Conservation (phyloP, 2,113 vertebrate genomes). For the Pteronura brasiliensis region DNA sequence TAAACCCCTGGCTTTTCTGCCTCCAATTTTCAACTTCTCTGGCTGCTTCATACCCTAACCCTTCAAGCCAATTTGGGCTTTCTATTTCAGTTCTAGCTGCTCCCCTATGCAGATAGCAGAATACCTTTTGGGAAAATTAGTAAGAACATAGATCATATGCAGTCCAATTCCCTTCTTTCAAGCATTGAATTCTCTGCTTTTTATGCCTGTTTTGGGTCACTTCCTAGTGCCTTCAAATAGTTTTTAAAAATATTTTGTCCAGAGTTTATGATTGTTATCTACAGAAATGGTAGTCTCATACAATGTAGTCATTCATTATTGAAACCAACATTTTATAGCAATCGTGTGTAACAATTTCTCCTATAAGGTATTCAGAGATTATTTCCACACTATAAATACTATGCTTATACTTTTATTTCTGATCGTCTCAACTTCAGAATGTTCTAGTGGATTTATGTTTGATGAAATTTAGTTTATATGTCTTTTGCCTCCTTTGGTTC, state of each 20-base stretch:
- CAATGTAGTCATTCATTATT: not conserved
- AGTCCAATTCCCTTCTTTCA: not conserved
- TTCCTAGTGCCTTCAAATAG: not conserved
- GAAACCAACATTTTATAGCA: conserved; percentile 14
- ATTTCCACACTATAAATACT: not conserved
- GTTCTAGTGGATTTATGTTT: not conserved
- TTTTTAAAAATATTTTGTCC: not conserved
- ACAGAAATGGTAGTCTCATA: not conserved
- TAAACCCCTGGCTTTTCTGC: not conserved
- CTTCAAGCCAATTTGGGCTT: not conserved
- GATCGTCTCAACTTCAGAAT: not conserved
- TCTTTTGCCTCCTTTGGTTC: not conserved
- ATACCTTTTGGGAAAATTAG: not conserved
- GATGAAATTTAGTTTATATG: not conserved
- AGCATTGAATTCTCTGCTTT: not conserved
- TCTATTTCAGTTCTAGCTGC: not conserved
- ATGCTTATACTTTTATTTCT: not conserved
- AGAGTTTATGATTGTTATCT: not conserved
- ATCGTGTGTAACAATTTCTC: conserved; percentile 11
- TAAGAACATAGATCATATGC: not conserved
- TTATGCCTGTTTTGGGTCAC: not conserved
- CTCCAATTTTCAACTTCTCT: not conserved
- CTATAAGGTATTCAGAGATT: not conserved
- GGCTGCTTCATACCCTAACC: not conserved
- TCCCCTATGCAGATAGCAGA: not conserved